These are phyloP conservation scores for Phasia obesa DNA, from an alignment of 2,888 invertebrate species.

Conservation along the genomic window DNA sequence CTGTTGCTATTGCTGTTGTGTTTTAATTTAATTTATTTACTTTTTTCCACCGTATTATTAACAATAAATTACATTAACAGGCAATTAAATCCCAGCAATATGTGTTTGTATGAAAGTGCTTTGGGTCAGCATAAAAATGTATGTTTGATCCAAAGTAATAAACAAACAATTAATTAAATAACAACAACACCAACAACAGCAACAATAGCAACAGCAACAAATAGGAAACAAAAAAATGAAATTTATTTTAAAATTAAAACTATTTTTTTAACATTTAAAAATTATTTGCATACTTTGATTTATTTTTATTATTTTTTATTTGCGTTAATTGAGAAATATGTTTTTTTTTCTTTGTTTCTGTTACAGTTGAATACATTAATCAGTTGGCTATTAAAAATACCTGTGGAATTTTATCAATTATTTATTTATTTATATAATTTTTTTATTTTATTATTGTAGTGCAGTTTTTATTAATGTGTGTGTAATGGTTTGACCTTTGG, in stretches of 20 bases:
- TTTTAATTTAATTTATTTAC: constrained; percentile 63
- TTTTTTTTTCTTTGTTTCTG: constrained; percentile 1
- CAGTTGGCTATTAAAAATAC: constrained; percentile 47
- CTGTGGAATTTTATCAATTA: constrained; percentile 44
- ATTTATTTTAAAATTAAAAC: constrained; percentile 11
- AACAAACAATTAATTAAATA: constrained; percentile 65
- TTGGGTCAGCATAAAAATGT: neutral
- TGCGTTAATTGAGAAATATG: constrained; percentile 46
- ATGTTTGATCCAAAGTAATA: constrained; percentile 54
- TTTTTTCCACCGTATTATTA: constrained; percentile 42
- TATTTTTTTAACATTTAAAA: too few relatives aligned
- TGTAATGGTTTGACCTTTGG: neutral
- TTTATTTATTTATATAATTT: constrained; percentile 22
- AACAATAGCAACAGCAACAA: too few relatives aligned
- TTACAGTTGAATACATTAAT: constrained; percentile 29
- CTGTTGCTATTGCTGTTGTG: constrained; percentile 6
- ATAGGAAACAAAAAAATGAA: constrained; percentile 10
- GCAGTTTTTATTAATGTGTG: neutral
- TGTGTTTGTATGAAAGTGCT: neutral
- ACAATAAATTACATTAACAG: constrained; percentile 65
- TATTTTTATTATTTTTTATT: constrained; percentile 5
- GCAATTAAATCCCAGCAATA: constrained; percentile 43
- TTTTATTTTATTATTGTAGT: neutral
- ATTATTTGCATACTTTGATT: constrained; percentile 10
- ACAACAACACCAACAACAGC: constrained; percentile 42